Evolutionary conservation across 92 coral and sea anemone species (phyloP).

Genomic region (Chrysogorgia sp.): DNA sequence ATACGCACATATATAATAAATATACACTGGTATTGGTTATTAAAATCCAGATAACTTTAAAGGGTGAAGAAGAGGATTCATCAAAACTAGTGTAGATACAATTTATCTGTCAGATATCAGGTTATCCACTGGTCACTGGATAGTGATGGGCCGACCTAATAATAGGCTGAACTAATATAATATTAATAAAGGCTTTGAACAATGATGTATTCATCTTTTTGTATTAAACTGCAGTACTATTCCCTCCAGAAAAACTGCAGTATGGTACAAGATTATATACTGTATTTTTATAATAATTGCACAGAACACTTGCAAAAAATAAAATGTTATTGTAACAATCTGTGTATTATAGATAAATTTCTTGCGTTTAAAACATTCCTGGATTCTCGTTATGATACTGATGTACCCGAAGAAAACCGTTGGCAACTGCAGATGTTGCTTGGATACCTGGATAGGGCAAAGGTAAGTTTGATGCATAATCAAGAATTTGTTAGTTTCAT

Average conservation of each 20-base stretch:
- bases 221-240: too few relatives aligned
- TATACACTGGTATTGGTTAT: too few relatives aligned
- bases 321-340: not conserved
- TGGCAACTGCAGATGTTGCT: slow-evolving; percentile 91
- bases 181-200: too few relatives aligned
- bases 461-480: slow-evolving; percentile 47
- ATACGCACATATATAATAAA: too few relatives aligned
- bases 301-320: not conserved
- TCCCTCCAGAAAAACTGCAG: too few relatives aligned
- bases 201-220: too few relatives aligned
- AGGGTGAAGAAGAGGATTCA: not conserved
- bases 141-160: too few relatives aligned
- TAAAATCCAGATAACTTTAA: too few relatives aligned
- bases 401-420: slow-evolving; percentile 89
- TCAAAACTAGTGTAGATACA: not conserved
- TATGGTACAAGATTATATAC: too few relatives aligned
- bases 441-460: slow-evolving; percentile 68
- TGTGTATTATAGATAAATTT: slow-evolving; percentile 68
- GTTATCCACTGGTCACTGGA: too few relatives aligned
- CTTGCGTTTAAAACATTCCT: slow-evolving; percentile 95
- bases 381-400: slow-evolving; percentile 83
- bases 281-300: not conserved
- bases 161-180: too few relatives aligned
- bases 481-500: not conserved
- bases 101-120: too few relatives aligned